Evolutionary conservation across 2,113 vertebrate genomes (phyloP), one percentile per base, ranked within the genome.

Genomic region (Apteryx mantelli): DNA sequence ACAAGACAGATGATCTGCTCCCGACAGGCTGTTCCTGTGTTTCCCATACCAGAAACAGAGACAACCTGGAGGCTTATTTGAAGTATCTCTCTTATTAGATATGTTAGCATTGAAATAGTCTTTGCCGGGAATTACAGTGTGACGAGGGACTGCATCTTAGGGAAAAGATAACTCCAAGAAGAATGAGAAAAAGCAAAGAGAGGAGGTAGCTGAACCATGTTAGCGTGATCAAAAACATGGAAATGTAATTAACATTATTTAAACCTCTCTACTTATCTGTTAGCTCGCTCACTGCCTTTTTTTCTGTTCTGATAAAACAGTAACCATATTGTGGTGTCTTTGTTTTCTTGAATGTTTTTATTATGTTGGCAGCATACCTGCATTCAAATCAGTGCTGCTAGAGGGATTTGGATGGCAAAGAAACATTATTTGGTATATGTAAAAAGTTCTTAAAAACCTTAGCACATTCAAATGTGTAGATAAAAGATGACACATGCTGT

Each of bases 1-100:
- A 42, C 5, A 42, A 16, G 25, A 15, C 12, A 30, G 25, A 11
- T 75, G 25, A 63, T 25, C 5, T 85, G 14, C 17, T 78, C 53
- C 52, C 44, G 15, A 46, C 0, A 1, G 19, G 19, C 34, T 53
- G 7, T 34, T 68, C 9, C 26, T 2, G 0, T 15, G 0, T 15
- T 71, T 74, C 38, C 11, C 48, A 15, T 65, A 24, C 10, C 21
- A 76, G 26, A 87, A 89, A 28, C 21, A 68, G 36, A 68, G 76
- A 55, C 28, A 69, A 48, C 4, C 8, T 55, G 4, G 3, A 53
- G 14, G 9, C 36, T 86, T 56, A 48, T 28, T 10, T 80, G 38
- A 68, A 40, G 13, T 14, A 4, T 58, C 8, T 16, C 4, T n/a
- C 28, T 56, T 44, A 24, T 5, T 66, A 42, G 21, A 4, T 38